Evolutionary conservation across 1,140 invertebrate genomes (phyloP).

Genomic region (Hyposmocoma kahamanoa): DNA sequence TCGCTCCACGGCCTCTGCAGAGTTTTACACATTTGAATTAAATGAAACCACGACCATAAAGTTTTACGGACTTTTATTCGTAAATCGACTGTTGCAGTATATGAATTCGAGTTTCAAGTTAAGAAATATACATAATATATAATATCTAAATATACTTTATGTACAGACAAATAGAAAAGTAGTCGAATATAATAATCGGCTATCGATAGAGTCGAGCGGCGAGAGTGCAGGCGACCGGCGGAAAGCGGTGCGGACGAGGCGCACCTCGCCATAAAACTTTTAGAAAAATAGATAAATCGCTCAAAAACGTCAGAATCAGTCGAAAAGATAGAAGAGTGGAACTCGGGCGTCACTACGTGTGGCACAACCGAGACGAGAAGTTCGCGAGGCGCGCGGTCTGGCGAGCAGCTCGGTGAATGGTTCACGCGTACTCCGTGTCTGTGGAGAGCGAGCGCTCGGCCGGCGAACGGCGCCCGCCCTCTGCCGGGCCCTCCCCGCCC

Average conservation of each 20-base stretch:
- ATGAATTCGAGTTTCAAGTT: conserved; percentile 71
- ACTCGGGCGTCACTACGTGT: too few relatives aligned
- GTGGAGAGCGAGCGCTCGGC: conserved; percentile 79
- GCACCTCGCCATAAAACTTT: conserved; percentile 68
- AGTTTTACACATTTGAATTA: too few relatives aligned
- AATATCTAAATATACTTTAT: conserved; percentile 74
- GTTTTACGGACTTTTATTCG: conserved; percentile 54
- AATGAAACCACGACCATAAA: conserved; percentile 21
- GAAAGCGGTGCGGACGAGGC: conserved; percentile 65
- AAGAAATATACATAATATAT: conserved; percentile 73
- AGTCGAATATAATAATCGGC: conserved; percentile 69
- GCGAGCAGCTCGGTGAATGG: conserved; percentile 27
- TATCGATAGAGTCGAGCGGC: conserved; percentile 69
- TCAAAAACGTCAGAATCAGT: conserved; percentile 71
- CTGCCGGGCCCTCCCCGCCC: conserved; percentile 67
- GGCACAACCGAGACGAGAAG: too few relatives aligned
- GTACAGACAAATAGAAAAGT: conserved; percentile 73
- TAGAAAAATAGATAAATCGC: conserved; percentile 74
- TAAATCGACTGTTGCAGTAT: conserved; percentile 71
- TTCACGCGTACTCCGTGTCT: conserved; percentile 85
- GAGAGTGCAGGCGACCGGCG: conserved; percentile 68
- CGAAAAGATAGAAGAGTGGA: conserved; percentile 62
- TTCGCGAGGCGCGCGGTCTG: conserved; percentile 39
- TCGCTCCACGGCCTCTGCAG: too few relatives aligned
- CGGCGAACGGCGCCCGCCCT: conserved; percentile 66